Evolutionary conservation across 2,113 vertebrate genomes (phyloP).

Genomic region (Bostrychus sinensis): DNA sequence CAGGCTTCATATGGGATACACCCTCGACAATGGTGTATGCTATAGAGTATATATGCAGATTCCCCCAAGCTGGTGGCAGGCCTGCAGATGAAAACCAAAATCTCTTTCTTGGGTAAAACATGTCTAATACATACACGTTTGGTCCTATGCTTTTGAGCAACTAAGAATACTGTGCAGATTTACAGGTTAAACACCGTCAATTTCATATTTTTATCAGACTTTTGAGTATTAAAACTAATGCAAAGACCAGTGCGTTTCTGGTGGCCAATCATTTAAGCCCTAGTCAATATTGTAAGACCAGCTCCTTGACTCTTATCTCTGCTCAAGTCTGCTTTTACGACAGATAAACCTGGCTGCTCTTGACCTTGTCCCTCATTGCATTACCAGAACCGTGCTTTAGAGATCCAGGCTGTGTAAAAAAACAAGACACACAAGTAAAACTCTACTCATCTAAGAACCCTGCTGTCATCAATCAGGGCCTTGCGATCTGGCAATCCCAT

Average conservation of each 20-base stretch:
- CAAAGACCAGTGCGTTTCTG: background rate
- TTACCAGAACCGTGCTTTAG: constrained; percentile 57
- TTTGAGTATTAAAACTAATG: constrained; percentile 13
- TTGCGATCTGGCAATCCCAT: constrained; percentile 79
- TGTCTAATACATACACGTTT: too few species aligned
- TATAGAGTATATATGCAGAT: too few species aligned
- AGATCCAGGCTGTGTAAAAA: constrained; percentile 45
- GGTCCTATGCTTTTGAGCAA: too few species aligned
- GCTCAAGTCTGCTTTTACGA: constrained; percentile 30
- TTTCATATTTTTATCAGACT: constrained; percentile 9
- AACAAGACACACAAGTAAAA: constrained; percentile 16
- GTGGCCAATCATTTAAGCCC: constrained; percentile 6
- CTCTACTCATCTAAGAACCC: constrained; percentile 59
- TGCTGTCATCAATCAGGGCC: constrained; percentile 75
- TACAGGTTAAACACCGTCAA: background rate
- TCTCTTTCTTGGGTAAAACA: too few species aligned
- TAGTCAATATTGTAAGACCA: constrained; percentile 37
- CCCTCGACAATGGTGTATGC: too few species aligned
- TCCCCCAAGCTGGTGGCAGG: too few species aligned
- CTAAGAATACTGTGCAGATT: background rate
- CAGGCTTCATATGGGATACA: too few species aligned
- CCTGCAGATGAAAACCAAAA: too few species aligned
- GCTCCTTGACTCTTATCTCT: constrained; percentile 60
- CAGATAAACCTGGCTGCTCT: constrained; percentile 40
- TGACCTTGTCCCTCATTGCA: constrained; percentile 60